These are phyloP conservation scores for Pteropus alecto DNA, from an alignment of 2,113 vertebrate species.

Conservation along the genomic window DNA sequence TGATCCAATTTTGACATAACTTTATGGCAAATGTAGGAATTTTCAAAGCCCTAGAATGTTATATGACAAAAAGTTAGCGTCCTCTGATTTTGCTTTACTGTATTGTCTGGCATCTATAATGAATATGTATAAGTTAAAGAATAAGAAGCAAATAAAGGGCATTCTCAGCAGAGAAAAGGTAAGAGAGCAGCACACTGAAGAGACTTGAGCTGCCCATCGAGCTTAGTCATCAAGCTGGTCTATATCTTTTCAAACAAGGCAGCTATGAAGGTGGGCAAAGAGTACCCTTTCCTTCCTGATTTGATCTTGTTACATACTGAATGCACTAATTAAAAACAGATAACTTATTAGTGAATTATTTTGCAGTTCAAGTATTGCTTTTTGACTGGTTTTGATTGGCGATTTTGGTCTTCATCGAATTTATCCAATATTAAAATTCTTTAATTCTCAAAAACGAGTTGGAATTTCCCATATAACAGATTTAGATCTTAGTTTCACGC, in stretches of 20 bases:
- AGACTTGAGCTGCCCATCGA: not conserved
- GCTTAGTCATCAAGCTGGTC: not conserved
- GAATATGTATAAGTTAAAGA: not conserved
- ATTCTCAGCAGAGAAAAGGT: not conserved
- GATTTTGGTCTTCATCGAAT: not conserved
- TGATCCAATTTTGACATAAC: not conserved
- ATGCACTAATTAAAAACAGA: not conserved
- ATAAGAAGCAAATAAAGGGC: not conserved
- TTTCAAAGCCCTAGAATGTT: not conserved
- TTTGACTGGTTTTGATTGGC: not conserved
- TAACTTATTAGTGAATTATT: not conserved
- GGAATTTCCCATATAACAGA: not conserved
- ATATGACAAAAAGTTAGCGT: not conserved
- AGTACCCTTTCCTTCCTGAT: not conserved
- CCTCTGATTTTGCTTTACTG: not conserved
- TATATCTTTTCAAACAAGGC: not conserved
- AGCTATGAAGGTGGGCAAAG: not conserved
- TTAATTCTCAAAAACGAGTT: not conserved
- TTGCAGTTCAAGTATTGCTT: not conserved
- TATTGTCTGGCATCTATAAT: not conserved
- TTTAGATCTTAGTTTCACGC: constrained; percentile 17
- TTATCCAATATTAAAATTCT: not conserved
- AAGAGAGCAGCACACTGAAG: not conserved
- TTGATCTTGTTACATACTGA: not conserved
- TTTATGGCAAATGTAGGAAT: not conserved